These are phyloP conservation scores for Sebastiscus albofasciatus DNA, from an alignment of 2,797 vertebrate genomes.

Conservation along the genomic window DNA sequence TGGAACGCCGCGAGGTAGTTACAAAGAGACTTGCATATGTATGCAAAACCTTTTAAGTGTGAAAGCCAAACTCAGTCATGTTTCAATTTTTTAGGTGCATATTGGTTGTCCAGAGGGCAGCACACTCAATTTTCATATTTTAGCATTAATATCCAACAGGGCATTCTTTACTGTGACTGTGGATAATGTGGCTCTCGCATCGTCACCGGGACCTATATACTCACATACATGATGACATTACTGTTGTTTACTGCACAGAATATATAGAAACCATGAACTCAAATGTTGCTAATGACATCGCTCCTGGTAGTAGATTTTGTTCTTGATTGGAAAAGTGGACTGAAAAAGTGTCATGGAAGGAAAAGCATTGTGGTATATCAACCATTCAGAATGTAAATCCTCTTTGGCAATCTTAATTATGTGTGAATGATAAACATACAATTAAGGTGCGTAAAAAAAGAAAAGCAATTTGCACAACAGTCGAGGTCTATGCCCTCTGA, in stretches of 20 bases:
- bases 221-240: background rate
- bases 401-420: background rate
- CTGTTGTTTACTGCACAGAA: background rate
- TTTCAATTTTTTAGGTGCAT: conserved; percentile 64
- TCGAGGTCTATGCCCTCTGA: background rate
- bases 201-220: conserved; percentile 15
- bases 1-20: conserved; percentile 51
- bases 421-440: background rate
- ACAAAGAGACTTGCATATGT: conserved; percentile 67
- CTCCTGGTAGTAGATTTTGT: background rate
- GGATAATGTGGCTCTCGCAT: conserved; percentile 34
- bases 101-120: conserved; percentile 66
- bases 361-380: background rate
- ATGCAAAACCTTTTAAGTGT: conserved; percentile 81
- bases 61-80: conserved; percentile 74
- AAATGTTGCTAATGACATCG: background rate
- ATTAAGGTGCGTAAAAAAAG: background rate
- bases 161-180: conserved; percentile 47
- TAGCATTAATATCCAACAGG: conserved; percentile 65
- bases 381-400: background rate
- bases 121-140: conserved; percentile 71
- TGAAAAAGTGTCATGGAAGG: background rate
- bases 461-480: background rate
- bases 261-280: background rate
- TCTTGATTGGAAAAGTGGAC: background rate